Evolutionary conservation across 2,888 invertebrate genomes (phyloP).

Genomic region (Pseudococcus viburni): DNA sequence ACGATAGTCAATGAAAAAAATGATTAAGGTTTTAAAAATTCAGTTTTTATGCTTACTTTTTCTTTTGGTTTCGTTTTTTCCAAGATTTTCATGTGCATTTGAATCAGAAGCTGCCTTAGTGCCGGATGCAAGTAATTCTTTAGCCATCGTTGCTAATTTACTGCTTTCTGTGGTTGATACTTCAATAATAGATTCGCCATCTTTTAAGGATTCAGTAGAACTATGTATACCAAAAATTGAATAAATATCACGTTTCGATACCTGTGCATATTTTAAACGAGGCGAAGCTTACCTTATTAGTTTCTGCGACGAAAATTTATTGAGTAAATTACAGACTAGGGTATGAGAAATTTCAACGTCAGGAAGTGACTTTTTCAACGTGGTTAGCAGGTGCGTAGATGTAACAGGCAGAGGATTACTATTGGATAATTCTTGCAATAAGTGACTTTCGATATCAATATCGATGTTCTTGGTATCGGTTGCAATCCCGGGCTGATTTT

Average conservation of each 20-base stretch:
- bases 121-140: constrained; percentile 70
- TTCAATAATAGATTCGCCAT: constrained; percentile 72
- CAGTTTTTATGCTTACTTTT: constrained; percentile 46
- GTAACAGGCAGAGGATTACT: constrained; percentile 81
- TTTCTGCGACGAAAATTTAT: constrained; percentile 85
- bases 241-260: neutral
- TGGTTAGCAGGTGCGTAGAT: constrained; percentile 77
- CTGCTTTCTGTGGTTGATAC: constrained; percentile 75
- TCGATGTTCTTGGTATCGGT: constrained; percentile 62
- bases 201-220: constrained; percentile 73
- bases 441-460: constrained; percentile 61
- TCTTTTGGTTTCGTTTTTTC: neutral
- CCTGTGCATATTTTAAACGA: neutral
- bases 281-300: constrained; percentile 74
- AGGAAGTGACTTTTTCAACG: constrained; percentile 73
- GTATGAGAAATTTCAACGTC: constrained; percentile 75
- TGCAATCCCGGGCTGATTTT: constrained; percentile 12
- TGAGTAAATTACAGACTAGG: constrained; percentile 80
- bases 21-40: neutral
- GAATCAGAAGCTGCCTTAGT: constrained; percentile 72
- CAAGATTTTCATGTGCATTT: constrained; percentile 71
- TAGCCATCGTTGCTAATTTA: constrained; percentile 75
- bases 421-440: constrained; percentile 75
- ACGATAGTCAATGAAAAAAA: neutral
- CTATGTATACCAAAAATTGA: constrained; percentile 70